Conservation (phyloP, 2,797 vertebrate species). For the Chrysocyon brachyurus region DNA sequence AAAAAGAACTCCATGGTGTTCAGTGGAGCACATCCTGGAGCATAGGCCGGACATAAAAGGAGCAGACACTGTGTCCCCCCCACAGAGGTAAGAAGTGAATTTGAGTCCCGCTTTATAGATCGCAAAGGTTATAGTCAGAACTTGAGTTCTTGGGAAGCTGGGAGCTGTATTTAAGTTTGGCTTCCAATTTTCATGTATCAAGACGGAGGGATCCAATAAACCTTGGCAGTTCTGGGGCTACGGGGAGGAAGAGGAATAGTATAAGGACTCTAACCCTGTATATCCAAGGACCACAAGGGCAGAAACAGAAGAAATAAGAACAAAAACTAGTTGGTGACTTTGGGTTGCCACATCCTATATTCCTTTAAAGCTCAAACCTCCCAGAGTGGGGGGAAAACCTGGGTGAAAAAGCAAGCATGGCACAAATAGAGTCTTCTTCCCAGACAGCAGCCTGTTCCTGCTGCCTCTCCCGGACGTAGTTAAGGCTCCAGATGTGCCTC, state of each 20-base stretch:
- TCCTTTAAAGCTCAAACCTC: constrained; percentile 72
- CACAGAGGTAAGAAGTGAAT: background rate
- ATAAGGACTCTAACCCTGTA: constrained; percentile 26
- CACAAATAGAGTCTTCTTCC: constrained; percentile 6
- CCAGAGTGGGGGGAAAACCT: background rate
- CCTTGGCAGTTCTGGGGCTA: background rate
- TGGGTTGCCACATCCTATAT: constrained; percentile 18
- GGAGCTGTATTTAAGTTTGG: constrained; percentile 8
- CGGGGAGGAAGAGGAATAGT: background rate
- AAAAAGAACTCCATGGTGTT: constrained; percentile 19
- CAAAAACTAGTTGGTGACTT: background rate
- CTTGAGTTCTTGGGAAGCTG: constrained; percentile 46
- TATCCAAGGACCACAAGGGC: background rate
- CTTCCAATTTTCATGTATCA: constrained; percentile 37
- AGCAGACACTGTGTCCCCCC: background rate
- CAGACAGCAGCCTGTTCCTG: constrained; percentile 5
- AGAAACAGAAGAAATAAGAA: background rate
- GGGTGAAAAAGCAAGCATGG: constrained; percentile 16
- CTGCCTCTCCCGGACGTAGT: background rate
- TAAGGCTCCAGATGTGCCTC: background rate
- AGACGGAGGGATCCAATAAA: background rate
- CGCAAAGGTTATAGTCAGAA: constrained; percentile 28
- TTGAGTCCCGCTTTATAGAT: background rate
- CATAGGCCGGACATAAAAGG: background rate
- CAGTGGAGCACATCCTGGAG: background rate